Percentiles rank a stretch among this genome's conserved stretches.
phyloP scores from a whole-genome alignment of 2,113 vertebrate genomes.

The Speoplatyrhinus poulsoni region DNA sequence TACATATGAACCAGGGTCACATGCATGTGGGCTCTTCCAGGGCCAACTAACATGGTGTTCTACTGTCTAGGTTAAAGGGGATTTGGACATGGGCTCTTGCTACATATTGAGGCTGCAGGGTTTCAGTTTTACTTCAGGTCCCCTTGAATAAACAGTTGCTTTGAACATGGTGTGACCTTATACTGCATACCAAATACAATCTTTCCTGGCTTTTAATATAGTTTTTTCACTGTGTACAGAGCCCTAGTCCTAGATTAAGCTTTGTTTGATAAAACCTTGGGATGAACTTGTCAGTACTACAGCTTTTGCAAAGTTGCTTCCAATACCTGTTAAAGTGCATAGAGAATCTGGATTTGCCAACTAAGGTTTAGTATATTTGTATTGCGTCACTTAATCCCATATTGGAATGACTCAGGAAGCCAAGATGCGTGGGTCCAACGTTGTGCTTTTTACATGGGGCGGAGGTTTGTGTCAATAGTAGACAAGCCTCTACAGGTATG shows the following conservation, averaged over 20 bases:
- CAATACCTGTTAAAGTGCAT: not conserved
- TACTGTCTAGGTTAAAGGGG: not conserved
- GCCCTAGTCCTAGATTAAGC: not conserved
- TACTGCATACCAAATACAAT: not conserved
- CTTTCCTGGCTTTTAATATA: not conserved
- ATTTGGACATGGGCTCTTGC: slow-evolving; percentile 3
- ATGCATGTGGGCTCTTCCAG: slow-evolving; percentile 1
- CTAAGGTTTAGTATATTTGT: not conserved
- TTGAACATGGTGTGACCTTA: not conserved
- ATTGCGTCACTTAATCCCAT: not conserved
- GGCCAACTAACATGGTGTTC: not conserved
- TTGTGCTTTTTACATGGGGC: too few relatives aligned
- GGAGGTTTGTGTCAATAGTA: too few relatives aligned
- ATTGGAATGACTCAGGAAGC: too few relatives aligned
- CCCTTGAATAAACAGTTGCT: slow-evolving; percentile 12
- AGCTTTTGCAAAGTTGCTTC: not conserved
- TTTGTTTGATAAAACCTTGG: not conserved
- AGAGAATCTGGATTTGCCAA: not conserved
- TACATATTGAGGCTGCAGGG: slow-evolving; percentile 30
- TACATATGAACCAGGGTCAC: slow-evolving; percentile 23
- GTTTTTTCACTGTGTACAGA: too few relatives aligned
- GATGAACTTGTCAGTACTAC: not conserved
- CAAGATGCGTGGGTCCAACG: too few relatives aligned
- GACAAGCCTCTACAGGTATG: too few relatives aligned
- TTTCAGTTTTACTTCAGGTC: slow-evolving; percentile 29